Base-by-base conservation (phyloP, 2,797 vertebrate species). In the Neopelma chrysocephalum region DNA sequence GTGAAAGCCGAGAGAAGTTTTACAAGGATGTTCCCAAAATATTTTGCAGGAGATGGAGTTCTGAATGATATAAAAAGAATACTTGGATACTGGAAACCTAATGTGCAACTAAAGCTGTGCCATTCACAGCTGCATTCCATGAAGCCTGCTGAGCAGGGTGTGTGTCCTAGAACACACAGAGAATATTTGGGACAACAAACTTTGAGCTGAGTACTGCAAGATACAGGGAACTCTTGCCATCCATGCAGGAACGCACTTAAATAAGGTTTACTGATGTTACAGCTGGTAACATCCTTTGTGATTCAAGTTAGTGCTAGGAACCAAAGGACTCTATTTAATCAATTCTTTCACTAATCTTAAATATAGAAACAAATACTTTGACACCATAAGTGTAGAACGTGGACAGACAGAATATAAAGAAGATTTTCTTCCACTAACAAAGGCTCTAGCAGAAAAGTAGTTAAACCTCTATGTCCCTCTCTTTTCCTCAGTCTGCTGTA, bases 21-120 rank as follows among this genome's bases (percentile, higher is more conserved):
- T 94, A 93, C 80, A 93, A 89, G 78, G 93, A 84, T 96, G 89
- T 94, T 96, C 80, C 66, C 79, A n/a, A 96, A 95, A 94, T 96
- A 92, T 94, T 94, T 91, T 87, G 34, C 42, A 76, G 90, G 84
- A 91, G 65, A 66, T 93, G 87, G 47, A 88, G 70, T 70, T 93
- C 80, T 88, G 51, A 76, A 65, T 51, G 56, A 72, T 88, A 84
- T 77, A 87, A 93, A 95, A 96, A 95, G 66, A 68, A 77, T 82
- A 50, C 42, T 96, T 90, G 64, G 70, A 40, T 90, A 64, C 56
- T 51, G 60, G 96, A 94, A 96, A 95, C 51, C 48, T 73, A 87
- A 94, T 93, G 79, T 3, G 21, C 51, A 82, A 9, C 66, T 73
- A 45, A 87, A 82, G 77, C 80, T 90, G 71, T 57, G 40, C 56